phyloP scores from a whole-genome alignment of 1,140 invertebrate genomes.

The Sitophilus oryzae region DNA sequence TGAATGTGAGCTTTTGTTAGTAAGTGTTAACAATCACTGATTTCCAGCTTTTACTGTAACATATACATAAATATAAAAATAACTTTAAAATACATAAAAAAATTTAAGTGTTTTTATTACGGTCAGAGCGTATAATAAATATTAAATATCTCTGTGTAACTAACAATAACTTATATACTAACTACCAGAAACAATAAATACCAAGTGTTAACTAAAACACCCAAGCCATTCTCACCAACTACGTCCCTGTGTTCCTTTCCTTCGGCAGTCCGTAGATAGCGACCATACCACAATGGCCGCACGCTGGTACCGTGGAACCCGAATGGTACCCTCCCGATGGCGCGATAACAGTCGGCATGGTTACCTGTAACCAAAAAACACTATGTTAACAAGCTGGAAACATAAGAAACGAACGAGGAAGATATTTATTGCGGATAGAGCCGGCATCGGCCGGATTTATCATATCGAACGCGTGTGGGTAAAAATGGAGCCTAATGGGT shows the following conservation, averaged over 20 bases:
- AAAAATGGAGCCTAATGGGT: too few relatives aligned
- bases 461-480: conserved; percentile 2
- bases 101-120: too few relatives aligned
- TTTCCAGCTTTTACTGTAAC: too few relatives aligned
- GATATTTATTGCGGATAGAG: conserved; percentile 4
- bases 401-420: conserved; percentile 16
- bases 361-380: conserved; percentile 20
- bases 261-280: background rate
- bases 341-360: conserved; percentile 19
- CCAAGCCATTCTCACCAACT: background rate
- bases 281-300: conserved; percentile 8
- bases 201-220: too few relatives aligned
- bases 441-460: conserved; percentile 11
- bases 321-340: conserved; percentile 1
- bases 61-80: too few relatives aligned
- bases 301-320: conserved; percentile 1
- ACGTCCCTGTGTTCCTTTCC: background rate
- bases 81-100: too few relatives aligned
- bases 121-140: too few relatives aligned
- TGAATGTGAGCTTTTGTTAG: too few relatives aligned
- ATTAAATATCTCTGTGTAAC: too few relatives aligned
- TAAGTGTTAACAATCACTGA: too few relatives aligned
- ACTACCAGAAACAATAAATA: too few relatives aligned
- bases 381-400: conserved; percentile 23
- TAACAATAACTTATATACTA: too few relatives aligned